Evolutionary conservation across 2,888 invertebrate genomes (phyloP), one percentile per base, ranked within the genome.

Genomic region (Dugesia japonica): DNA sequence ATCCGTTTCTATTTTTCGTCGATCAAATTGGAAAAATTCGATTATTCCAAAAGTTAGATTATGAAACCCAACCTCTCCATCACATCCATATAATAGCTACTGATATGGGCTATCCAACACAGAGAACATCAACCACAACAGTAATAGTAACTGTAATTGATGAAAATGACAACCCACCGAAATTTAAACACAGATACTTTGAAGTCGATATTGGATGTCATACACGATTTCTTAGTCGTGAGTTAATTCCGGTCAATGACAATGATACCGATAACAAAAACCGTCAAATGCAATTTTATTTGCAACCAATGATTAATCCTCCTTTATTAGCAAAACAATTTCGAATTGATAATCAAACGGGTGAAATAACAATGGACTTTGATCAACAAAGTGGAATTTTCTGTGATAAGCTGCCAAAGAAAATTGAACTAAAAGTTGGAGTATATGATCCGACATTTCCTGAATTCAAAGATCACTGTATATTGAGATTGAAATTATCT

Each of bases 131-230:
- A 1, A 56, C 56, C 7, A 56, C 56, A 4, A 56, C 56, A 23
- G 56, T 56, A 4, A 56, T 56, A 7, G 17, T 56, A 56, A 13
- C 20, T 13, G 56, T 56, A 9, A n/a, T 56, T 4, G 56, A 56
- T 23, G 56, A 56, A 56, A 56, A 56, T n/a, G 56, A 56, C 23
- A 56, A 56, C 56, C 56, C 56, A 9, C 56, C 56, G n/a, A 56
- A 56, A 56, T 56, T 56, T 56, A 56, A 56, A 56, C 4, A n/a
- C 56, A 4, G 23, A n/a, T 20, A 20, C 7, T 56, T 56, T 23
- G 56, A n/a, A 20, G 23, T 23, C 1, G n/a, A n/a, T 7, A 56
- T 56, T 56, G 56, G 56, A n/a, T 56, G 56, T 56, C 56, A 56
- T 56, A 56, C n/a, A 7, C n/a, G 56, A 56, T 4, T 56, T n/a